Percentiles rank a stretch among this genome's conserved stretches.
phyloP scores from a whole-genome alignment of 2,888 invertebrate genomes.

The Hirtodrosophila duncani region DNA sequence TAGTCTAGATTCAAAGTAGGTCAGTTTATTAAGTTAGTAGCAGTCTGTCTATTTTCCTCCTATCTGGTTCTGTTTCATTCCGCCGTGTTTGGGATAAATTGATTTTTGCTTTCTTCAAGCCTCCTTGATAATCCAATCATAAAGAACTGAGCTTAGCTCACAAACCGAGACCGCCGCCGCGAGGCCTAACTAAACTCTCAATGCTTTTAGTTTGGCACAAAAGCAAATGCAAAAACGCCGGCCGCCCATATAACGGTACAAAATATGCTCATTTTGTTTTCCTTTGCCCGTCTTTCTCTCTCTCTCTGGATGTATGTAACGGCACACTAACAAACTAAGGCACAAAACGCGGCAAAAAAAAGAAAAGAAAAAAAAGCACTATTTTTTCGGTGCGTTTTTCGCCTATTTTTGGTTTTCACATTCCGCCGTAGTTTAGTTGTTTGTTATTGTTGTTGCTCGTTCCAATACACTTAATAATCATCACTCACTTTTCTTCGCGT shows the following conservation, averaged over 20 bases:
- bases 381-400: neutral
- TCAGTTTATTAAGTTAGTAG: conserved; percentile 63
- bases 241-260: conserved; percentile 18
- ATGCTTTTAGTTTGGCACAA: neutral
- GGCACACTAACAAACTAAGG: too few species aligned
- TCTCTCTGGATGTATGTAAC: too few species aligned
- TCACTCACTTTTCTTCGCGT: conserved; percentile 42
- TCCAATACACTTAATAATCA: conserved; percentile 15
- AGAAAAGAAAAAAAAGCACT: too few species aligned
- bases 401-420: neutral
- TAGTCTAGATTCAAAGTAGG: conserved; percentile 49
- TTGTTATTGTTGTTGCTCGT: neutral
- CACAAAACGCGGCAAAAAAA: too few species aligned
- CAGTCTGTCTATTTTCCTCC: conserved; percentile 20
- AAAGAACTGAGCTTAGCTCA: too few species aligned
- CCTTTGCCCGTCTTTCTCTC: neutral
- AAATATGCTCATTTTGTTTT: conserved; percentile 1
- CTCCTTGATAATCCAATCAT: too few species aligned
- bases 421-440: too few species aligned
- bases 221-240: conserved; percentile 12
- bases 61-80: neutral
- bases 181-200: too few species aligned
- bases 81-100: conserved; percentile 11
- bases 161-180: too few species aligned
- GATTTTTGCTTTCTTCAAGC: conserved; percentile 26